These are phyloP conservation scores for Triplophysa bombifrons DNA, from an alignment of 2,797 vertebrate species.

Conservation along the genomic window DNA sequence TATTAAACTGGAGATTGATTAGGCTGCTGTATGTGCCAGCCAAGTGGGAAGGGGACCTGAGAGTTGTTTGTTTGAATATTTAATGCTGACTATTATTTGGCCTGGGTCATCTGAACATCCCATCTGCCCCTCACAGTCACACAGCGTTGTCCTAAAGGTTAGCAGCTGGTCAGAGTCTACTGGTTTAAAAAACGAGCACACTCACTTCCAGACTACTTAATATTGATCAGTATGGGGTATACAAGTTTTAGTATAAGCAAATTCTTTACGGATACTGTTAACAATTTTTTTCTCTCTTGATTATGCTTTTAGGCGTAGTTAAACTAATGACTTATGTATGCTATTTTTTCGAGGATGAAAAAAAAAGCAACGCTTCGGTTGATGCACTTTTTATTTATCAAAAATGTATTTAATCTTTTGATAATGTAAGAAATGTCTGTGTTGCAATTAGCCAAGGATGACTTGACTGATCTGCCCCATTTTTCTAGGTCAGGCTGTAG, in stretches of 20 bases:
- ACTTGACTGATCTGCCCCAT: constrained; percentile 13
- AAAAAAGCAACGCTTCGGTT: constrained; percentile 1
- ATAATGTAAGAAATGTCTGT: neutral
- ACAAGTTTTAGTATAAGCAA: neutral
- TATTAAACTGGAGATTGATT: neutral
- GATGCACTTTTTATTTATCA: neutral
- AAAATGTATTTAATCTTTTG: constrained; percentile 17
- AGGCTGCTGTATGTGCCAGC: neutral
- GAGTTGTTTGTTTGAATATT: constrained; percentile 46
- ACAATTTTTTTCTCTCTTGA: too few species aligned
- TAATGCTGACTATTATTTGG: constrained; percentile 42
- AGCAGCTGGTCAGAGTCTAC: constrained; percentile 41
- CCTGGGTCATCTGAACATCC: constrained; percentile 24
- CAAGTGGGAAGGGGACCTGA: neutral
- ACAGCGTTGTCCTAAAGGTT: constrained; percentile 26
- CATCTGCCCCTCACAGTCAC: constrained; percentile 36
- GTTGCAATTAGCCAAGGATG: constrained; percentile 16
- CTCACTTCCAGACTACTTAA: neutral
- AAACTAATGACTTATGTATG: neutral
- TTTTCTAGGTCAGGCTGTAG: constrained; percentile 25
- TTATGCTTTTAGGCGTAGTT: neutral
- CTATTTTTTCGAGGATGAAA: neutral
- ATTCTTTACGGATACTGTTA: too few species aligned
- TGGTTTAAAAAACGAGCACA: constrained; percentile 2
- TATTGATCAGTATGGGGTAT: neutral